Percentiles rank a stretch among this genome's conserved stretches.
phyloP scores from a whole-genome alignment of 2,888 invertebrate species.

The Aspidapion aeneum region DNA sequence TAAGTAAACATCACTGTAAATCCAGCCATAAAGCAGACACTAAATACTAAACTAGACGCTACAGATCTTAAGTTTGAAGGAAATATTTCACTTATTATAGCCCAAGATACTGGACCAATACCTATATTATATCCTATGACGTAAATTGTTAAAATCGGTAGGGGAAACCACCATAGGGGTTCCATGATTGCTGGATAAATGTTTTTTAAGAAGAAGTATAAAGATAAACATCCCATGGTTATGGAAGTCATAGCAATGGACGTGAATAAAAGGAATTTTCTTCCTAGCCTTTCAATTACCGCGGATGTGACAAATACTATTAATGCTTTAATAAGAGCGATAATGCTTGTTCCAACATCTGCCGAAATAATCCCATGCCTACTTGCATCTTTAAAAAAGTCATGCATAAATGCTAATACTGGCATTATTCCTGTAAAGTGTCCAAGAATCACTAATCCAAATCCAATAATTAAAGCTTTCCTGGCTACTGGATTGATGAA shows the following conservation, averaged over 20 bases:
- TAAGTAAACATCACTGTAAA: constrained; percentile 31
- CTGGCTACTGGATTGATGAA: constrained; percentile 20
- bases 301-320: constrained; percentile 65
- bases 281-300: constrained; percentile 71
- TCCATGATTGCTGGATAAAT: constrained; percentile 23
- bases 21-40: constrained; percentile 24
- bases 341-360: constrained; percentile 65
- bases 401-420: constrained; percentile 70
- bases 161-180: constrained; percentile 63
- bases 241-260: constrained; percentile 63
- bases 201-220: constrained; percentile 27
- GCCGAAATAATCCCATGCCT: constrained; percentile 52
- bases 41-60: constrained; percentile 52
- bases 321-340: constrained; percentile 72
- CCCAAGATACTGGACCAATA: constrained; percentile 76
- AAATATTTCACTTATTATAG: constrained; percentile 78
- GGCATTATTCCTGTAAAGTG: constrained; percentile 78
- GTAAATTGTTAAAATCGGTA: constrained; percentile 65
- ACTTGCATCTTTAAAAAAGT: constrained; percentile 68
- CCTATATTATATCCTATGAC: constrained; percentile 67
- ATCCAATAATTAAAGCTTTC: constrained; percentile 62
- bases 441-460: constrained; percentile 78
- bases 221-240: constrained; percentile 40
- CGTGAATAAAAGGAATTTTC: constrained; percentile 59
- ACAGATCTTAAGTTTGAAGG: constrained; percentile 64